Evolutionary conservation across 2,888 invertebrate species (phyloP), one percentile per base, ranked within the genome.

Genomic region (Leucoma salicis): DNA sequence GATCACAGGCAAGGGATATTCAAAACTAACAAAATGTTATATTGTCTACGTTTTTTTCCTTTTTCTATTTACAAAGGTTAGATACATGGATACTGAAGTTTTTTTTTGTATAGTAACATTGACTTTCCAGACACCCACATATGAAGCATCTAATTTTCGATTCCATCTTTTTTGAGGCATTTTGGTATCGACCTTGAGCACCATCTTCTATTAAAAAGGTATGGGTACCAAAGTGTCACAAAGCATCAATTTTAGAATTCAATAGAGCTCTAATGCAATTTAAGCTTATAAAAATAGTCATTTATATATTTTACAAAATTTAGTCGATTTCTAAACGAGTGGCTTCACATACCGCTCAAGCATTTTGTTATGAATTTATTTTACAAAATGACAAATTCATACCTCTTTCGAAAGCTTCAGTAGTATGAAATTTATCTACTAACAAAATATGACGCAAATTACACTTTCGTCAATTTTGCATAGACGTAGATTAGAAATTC

Each of bases 281-380:
- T 38, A 31, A 42, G 51, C 61, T 54, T 62, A 32, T 47, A 51
- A 48, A 14, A 55, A 52, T 64, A 62, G 59, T 18, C 12, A 16
- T 35, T 44, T 52, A 56, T 53, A 49, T 50, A 56, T 57, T 58
- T 58, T 44, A 28, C 39, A 16, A 57, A 53, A 42, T 58, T 54
- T 8, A 49, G 53, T 48, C 31, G 32, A 45, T 39, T 53, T 53
- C 49, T 47, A 49, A 46, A 35, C 2, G 57, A 63, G 61, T 56
- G 41, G 70, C 74, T 72, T 75, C 40, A 72, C 72, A 57, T 72
- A 74, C 68, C 57, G 69, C 66, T 71, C 61, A 39, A 44, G 52
- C 53, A 49, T 50, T 55, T 41, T 36, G 40, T 25, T 42, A 54
- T 40, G 29, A n/a, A n/a, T n/a, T n/a, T n/a, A n/a, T n/a, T n/a